Conservation (phyloP, 2,888 invertebrate genomes). For the Drosophila pseudotalamancana region DNA sequence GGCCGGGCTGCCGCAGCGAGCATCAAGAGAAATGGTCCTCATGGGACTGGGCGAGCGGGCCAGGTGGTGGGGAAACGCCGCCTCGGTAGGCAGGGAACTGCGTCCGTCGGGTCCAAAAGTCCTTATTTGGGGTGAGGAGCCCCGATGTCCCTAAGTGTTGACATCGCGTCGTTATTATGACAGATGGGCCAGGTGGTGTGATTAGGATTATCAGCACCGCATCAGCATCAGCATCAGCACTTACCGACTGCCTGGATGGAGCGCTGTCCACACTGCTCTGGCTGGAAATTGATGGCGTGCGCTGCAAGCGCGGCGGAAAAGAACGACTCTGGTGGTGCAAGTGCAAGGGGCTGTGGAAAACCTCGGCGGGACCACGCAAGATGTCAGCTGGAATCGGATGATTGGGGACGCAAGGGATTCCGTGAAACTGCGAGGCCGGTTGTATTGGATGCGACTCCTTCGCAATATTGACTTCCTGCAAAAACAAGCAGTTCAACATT, state of each 20-base stretch:
- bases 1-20: conserved; percentile 87
- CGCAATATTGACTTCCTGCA: conserved; percentile 88
- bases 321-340: conserved; percentile 89
- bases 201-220: no score
- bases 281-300: conserved; percentile 92
- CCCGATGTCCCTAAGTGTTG: conserved; percentile 88
- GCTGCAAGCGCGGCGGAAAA: conserved; percentile 88
- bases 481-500: background rate
- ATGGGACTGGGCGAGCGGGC: conserved; percentile 91
- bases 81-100: conserved; percentile 84
- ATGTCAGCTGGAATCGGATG: conserved; percentile 81
- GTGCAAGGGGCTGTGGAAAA: conserved; percentile 86
- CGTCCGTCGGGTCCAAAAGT: conserved; percentile 93
- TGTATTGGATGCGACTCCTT: conserved; percentile 88
- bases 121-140: conserved; percentile 93
- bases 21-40: conserved; percentile 91
- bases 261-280: conserved; percentile 93
- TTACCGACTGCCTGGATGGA: conserved; percentile 86
- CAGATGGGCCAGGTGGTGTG: no score
- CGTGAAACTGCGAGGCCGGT: conserved; percentile 85
- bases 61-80: conserved; percentile 81
- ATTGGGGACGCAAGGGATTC: conserved; percentile 53
- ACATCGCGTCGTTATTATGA: background rate
- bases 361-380: conserved; percentile 85
- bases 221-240: no score